phyloP scores from a whole-genome alignment of 2,113 vertebrate species.

The Diglossa brunneiventris region DNA sequence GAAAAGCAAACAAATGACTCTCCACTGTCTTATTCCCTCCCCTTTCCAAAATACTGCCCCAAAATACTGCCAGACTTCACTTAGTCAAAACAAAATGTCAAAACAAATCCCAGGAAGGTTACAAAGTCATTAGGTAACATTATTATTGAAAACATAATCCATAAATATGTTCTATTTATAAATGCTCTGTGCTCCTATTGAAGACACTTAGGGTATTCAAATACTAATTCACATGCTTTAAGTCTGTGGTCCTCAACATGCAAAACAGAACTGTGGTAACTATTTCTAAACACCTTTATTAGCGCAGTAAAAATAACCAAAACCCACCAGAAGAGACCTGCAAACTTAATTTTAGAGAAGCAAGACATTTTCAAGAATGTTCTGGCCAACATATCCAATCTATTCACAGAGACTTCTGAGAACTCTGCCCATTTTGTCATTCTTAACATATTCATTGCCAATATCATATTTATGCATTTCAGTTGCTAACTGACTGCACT shows the following conservation, averaged over 20 bases:
- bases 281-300: background rate
- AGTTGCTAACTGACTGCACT: background rate
- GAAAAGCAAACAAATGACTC: background rate
- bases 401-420: background rate
- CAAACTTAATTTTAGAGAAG: background rate
- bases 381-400: background rate
- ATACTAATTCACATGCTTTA: background rate
- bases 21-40: background rate
- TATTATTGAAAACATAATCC: slow-evolving; percentile 18
- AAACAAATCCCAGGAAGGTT: background rate
- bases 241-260: background rate
- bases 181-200: background rate
- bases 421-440: background rate
- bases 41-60: background rate
- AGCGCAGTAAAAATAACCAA: background rate
- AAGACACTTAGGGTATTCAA: background rate
- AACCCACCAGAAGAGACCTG: background rate
- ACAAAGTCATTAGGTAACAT: background rate
- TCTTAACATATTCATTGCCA: background rate
- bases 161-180: background rate
- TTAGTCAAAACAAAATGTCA: background rate
- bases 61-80: background rate
- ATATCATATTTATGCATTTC: background rate
- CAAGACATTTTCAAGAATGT: background rate
- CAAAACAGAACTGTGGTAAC: background rate